Evolutionary conservation across 2,797 vertebrate genomes (phyloP), one percentile per base, ranked within the genome.

Genomic region (Lagocephalus sceleratus): DNA sequence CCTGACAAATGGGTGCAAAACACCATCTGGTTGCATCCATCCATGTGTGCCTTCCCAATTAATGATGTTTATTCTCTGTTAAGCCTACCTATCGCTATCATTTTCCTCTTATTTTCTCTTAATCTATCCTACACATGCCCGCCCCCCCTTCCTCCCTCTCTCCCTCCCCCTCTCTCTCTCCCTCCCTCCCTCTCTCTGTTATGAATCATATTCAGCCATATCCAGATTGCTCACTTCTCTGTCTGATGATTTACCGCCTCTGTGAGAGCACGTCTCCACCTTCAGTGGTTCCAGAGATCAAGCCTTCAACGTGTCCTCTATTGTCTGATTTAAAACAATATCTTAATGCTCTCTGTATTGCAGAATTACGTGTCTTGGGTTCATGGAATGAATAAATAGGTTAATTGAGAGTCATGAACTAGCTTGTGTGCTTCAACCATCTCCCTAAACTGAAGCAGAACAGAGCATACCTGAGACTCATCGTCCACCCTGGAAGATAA

Each of bases 1-100:
- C 85, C 83, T 90, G 86, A 90, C 88, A 88, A 88, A 88, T 82
- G 80, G 89, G 88, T 83, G 88, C 85, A 86, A 87, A 90, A 88
- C 85, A 85, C 88, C 88, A 90, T 90, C 89, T 91, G 88, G 85
- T 80, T 73, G 79, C 77, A 85, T 68, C 82, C 79, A 81, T 79
- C 71, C 80, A 85, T 82, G 79, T 87, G 81, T 81, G 81, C 63
- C 62, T 85, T 74, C 71, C 80, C 85, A 88, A 81, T 86, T 90
- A 88, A 89, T 85, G 78, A 84, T 82, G 74, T 79, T 87, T 85
- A 84, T 86, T 81, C 74, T 84, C 63, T 54, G 66, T 78, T 83
- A 68, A 69, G 58, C 56, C 67, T 78, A 78, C 82, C 82, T 81
- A 83, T 79, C 76, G 72, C 66, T 67, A 71, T 72, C 55, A 60